Evolutionary conservation across 1,140 invertebrate species (phyloP).

Genomic region (Saxidomus purpurata): DNA sequence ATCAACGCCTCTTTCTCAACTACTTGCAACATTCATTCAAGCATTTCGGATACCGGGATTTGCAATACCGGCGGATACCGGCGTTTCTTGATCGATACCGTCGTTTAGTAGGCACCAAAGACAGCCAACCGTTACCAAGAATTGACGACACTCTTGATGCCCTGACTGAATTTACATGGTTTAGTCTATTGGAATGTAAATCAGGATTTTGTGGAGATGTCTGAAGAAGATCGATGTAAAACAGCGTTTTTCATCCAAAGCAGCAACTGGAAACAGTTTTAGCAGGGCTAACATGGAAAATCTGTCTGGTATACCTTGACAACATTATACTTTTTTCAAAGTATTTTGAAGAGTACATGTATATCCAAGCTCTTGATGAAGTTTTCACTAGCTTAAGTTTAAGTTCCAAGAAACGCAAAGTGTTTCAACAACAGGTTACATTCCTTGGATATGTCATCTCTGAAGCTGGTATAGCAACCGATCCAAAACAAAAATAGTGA

Average conservation of each 20-base stretch:
- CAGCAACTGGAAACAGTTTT: conserved; percentile 50
- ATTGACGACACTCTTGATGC: conserved; percentile 50
- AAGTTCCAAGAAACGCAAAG: conserved; percentile 56
- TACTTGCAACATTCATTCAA: too few species aligned
- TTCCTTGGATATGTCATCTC: conserved; percentile 62
- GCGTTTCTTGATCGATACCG: too few species aligned
- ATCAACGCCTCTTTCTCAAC: too few species aligned
- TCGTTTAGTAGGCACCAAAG: conserved; percentile 52
- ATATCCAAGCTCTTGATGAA: neutral
- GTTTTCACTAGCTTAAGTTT: conserved; percentile 66
- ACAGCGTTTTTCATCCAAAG: neutral
- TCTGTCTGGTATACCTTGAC: conserved; percentile 55
- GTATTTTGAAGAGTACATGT: conserved; percentile 44
- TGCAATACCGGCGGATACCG: too few species aligned
- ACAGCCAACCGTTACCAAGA: conserved; percentile 42
- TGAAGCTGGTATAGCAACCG: conserved; percentile 54
- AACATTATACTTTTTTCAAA: conserved; percentile 61
- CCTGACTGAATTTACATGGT: conserved; percentile 34
- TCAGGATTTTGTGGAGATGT: conserved; percentile 24
- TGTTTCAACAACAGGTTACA: conserved; percentile 32
- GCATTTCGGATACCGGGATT: too few species aligned
- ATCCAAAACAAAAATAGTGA: conserved; percentile 67
- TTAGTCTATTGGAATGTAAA: conserved; percentile 16
- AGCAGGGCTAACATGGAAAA: conserved; percentile 54
- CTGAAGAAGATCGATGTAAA: conserved; percentile 11